Percentiles rank a stretch among this genome's conserved stretches.
These are phyloP conservation scores for Bombycilla garrulus DNA, from an alignment of 2,113 vertebrate species.

Conservation along the genomic window DNA sequence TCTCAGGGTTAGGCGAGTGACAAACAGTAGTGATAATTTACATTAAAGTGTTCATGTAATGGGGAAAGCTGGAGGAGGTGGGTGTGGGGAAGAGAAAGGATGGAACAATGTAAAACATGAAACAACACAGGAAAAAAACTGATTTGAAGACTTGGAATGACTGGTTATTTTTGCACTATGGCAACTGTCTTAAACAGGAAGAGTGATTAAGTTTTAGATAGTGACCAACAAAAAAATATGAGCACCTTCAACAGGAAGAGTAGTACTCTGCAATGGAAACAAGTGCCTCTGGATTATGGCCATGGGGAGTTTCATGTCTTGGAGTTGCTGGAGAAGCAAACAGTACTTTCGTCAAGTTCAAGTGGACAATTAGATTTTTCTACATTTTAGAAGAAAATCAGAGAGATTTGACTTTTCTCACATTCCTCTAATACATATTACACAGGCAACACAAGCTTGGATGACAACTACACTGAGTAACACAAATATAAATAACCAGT, in stretches of 20 bases:
- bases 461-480: not conserved
- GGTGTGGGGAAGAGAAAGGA: not conserved
- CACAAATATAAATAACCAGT: not conserved
- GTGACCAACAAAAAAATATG: not conserved
- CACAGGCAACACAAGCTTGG: not conserved
- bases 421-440: not conserved
- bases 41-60: constrained; percentile 5
- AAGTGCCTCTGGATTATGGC: not conserved
- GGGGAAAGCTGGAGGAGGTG: constrained; percentile 34
- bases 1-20: not conserved
- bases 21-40: constrained; percentile 40
- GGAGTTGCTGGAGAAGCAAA: not conserved
- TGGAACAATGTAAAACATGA: constrained; percentile 68
- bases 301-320: not conserved
- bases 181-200: constrained; percentile 58
- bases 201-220: constrained; percentile 55
- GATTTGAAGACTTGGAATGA: constrained; percentile 12
- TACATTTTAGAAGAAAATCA: not conserved
- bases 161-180: constrained; percentile 54
- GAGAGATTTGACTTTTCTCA: not conserved
- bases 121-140: constrained; percentile 59
- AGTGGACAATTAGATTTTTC: not conserved
- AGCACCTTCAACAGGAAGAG: constrained; percentile 3
- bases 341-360: not conserved
- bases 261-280: not conserved